phyloP scores from a whole-genome alignment of 2,888 invertebrate species.

The Phania funesta region DNA sequence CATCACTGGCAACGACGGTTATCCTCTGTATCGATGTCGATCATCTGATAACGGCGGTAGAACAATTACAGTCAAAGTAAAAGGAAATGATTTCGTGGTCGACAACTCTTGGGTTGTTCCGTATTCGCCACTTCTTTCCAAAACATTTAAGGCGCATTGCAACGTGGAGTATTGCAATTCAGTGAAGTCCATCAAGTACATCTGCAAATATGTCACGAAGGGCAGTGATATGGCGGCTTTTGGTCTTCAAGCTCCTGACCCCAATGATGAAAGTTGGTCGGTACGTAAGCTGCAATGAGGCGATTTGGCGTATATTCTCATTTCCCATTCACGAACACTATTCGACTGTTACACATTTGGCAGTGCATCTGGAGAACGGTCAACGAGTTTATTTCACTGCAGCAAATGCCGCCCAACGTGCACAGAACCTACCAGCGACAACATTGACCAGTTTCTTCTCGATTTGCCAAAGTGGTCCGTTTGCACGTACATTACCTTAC shows the following conservation, averaged over 20 bases:
- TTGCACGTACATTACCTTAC: conserved; percentile 72
- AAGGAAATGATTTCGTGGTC: not conserved
- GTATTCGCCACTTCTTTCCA: too few relatives aligned
- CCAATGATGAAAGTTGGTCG: too few relatives aligned
- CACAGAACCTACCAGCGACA: conserved; percentile 63
- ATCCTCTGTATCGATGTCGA: not conserved
- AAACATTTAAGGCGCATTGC: too few relatives aligned
- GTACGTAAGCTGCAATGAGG: too few relatives aligned
- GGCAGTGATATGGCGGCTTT: too few relatives aligned
- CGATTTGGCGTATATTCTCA: too few relatives aligned
- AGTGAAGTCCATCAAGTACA: too few relatives aligned
- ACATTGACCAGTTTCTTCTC: conserved; percentile 73
- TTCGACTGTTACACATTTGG: too few relatives aligned
- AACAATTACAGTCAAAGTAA: not conserved
- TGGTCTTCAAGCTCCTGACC: too few relatives aligned
- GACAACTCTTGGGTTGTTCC: conserved; percentile 4
- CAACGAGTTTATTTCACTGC: not conserved
- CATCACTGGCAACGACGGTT: not conserved
- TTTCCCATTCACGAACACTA: too few relatives aligned
- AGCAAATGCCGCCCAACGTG: conserved; percentile 21
- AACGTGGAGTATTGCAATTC: too few relatives aligned
- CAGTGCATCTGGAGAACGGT: not conserved
- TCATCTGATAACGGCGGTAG: not conserved
- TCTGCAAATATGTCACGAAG: too few relatives aligned
- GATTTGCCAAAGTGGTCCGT: conserved; percentile 72